These are phyloP conservation scores for Daphoenositta chrysoptera DNA, from an alignment of 2,113 vertebrate species.

Conservation along the genomic window DNA sequence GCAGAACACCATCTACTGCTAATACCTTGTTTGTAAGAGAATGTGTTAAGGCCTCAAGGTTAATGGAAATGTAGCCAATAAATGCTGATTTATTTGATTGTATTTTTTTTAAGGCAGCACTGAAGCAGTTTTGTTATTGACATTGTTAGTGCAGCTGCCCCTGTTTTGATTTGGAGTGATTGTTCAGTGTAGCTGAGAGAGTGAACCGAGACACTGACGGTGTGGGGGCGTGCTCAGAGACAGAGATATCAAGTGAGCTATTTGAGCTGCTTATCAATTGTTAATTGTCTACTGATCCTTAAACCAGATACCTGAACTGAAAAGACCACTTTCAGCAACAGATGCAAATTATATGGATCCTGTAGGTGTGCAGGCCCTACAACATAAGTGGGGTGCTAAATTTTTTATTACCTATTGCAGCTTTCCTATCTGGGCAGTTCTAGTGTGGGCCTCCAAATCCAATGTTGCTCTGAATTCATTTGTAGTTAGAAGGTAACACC, in stretches of 20 bases:
- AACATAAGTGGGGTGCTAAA: constrained; percentile 43
- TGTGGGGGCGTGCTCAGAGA: constrained; percentile 36
- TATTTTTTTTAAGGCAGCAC: background rate
- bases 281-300: constrained; percentile 78
- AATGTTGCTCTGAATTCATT: background rate
- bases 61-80: background rate
- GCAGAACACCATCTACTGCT: background rate
- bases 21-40: background rate
- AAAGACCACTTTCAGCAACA: constrained; percentile 62
- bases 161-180: constrained; percentile 64
- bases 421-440: background rate
- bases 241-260: constrained; percentile 64
- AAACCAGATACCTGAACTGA: constrained; percentile 74
- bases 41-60: background rate
- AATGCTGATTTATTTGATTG: background rate
- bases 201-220: constrained; percentile 20
- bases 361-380: constrained; percentile 23
- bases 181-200: constrained; percentile 33
- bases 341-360: constrained; percentile 69
- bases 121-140: background rate
- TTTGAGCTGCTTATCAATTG: constrained; percentile 74
- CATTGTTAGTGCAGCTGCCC: background rate
- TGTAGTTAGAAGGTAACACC: background rate
- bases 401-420: constrained; percentile 58
- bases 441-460: background rate